Conservation (phyloP, 2,888 invertebrate species). For the Marasmarcha lunaedactyla region DNA sequence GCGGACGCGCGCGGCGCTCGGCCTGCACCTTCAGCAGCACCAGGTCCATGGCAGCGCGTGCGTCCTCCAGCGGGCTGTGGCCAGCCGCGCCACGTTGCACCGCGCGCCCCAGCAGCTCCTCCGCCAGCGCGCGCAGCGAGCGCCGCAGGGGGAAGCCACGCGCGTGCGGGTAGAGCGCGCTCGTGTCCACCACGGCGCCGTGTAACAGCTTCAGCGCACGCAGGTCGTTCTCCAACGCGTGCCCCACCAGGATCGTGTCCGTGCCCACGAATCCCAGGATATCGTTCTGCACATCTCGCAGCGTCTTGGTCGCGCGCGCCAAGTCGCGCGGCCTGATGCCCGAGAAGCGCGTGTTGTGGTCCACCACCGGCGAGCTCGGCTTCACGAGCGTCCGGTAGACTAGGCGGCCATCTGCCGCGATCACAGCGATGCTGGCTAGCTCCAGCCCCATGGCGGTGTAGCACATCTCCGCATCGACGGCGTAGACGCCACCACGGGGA, state of each 20-base stretch:
- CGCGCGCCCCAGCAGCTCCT: slow-evolving; percentile 78
- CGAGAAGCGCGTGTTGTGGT: slow-evolving; percentile 95
- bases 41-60: slow-evolving; percentile 88
- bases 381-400: slow-evolving; percentile 88
- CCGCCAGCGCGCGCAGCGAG: slow-evolving; percentile 83
- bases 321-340: slow-evolving; percentile 80
- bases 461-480: slow-evolving; percentile 97
- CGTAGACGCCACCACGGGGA: slow-evolving; percentile 75
- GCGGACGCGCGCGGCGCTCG: slow-evolving; percentile 34
- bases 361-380: slow-evolving; percentile 86
- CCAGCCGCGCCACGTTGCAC: slow-evolving; percentile 82
- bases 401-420: slow-evolving; percentile 77
- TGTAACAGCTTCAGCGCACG: slow-evolving; percentile 88
- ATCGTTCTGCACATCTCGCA: slow-evolving; percentile 87
- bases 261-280: slow-evolving; percentile 82
- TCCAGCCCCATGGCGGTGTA: slow-evolving; percentile 90
- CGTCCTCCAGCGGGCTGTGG: slow-evolving; percentile 95
- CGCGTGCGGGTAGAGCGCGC: slow-evolving; percentile 87
- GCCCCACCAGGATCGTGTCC: slow-evolving; percentile 93
- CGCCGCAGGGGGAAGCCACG: slow-evolving; percentile 85
- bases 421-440: slow-evolving; percentile 87
- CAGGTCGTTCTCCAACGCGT: slow-evolving; percentile 94
- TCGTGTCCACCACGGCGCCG: slow-evolving; percentile 88
- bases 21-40: slow-evolving; percentile 79
- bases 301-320: slow-evolving; percentile 74